Evolutionary conservation across 2,797 vertebrate species (phyloP), one percentile per base, ranked within the genome.

Genomic region (Gadopsis bispinosus): DNA sequence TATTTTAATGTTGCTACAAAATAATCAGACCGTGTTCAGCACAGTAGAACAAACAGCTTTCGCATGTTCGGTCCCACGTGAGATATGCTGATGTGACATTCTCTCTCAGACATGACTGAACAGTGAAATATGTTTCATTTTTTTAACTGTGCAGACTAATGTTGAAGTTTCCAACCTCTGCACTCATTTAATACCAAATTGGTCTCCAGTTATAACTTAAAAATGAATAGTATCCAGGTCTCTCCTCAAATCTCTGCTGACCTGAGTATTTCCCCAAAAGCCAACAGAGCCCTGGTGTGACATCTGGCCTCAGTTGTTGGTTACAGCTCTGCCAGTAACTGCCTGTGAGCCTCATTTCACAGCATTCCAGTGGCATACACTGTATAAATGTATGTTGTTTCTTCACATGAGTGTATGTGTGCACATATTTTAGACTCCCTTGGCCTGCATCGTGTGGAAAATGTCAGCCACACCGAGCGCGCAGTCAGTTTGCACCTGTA

Each of bases 361-460:
- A 83, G 53, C 75, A 81, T 85, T 90, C 75, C 50, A 60, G 41
- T 55, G 35, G 53, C 33, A 33, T 13, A 41, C 45, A n/a, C 37
- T 16, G 20, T 60, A 19, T 70, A 35, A 59, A 54, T 31, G 31
- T 48, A 47, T 56, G 71, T 51, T 67, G 55, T 74, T 33, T 66
- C 50, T 84, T 31, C 3, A 39, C 37, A 9, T 33, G 35, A 73
- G 26, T 66, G 33, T 77, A 22, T 79, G 33, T 77, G 29, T 79
- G 22, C 62, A 54, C 45, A 35, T 58, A 55, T 79, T 55, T 59
- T 29, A 99, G 98, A 99, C 93, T 95, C 96, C 81, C 94, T 99
- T 47, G 98, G 98, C 60, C 94, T 99, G 82, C 98, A 99, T 84
- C 96, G 98, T 68, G 98, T 99, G 82, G 98, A 99, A 88, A 99